Conservation (phyloP, 2,797 vertebrate species). For the Catostomus latipinnis region DNA sequence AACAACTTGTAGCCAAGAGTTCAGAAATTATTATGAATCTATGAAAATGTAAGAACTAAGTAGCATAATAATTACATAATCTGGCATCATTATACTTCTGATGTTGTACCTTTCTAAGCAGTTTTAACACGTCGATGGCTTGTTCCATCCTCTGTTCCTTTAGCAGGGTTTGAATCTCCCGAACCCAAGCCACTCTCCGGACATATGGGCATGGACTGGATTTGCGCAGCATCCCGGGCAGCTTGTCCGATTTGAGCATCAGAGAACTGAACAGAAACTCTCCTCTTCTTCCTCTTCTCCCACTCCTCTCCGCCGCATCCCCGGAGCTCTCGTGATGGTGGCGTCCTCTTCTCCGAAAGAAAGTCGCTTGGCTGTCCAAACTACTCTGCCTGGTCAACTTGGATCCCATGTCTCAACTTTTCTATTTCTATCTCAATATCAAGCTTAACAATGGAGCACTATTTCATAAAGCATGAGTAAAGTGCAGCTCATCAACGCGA, state of each 20-base stretch:
- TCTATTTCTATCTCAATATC: conserved; percentile 8
- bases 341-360: conserved; percentile 69
- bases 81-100: no score
- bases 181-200: conserved; percentile 84
- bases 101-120: conserved; percentile 83
- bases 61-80: no score
- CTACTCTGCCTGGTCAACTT: conserved; percentile 85
- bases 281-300: conserved; percentile 57
- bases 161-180: conserved; percentile 86
- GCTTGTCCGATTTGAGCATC: conserved; percentile 83
- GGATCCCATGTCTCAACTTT: conserved; percentile 81
- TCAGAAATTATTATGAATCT: background rate
- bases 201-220: conserved; percentile 83
- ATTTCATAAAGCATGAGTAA: background rate
- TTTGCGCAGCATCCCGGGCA: conserved; percentile 84
- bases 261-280: conserved; percentile 83
- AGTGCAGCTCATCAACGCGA: background rate
- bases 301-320: conserved; percentile 64
- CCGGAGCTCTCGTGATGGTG: conserved; percentile 62
- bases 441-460: conserved; percentile 7
- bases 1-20: background rate
- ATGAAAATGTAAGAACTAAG: background rate
- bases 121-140: conserved; percentile 80
- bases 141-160: conserved; percentile 81
- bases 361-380: conserved; percentile 78